A percentile compares a stretch with the other conserved stretches of the same genome.
phyloP scores from a whole-genome alignment of 2,113 vertebrate genomes.

The Ptilonorhynchus violaceus region DNA sequence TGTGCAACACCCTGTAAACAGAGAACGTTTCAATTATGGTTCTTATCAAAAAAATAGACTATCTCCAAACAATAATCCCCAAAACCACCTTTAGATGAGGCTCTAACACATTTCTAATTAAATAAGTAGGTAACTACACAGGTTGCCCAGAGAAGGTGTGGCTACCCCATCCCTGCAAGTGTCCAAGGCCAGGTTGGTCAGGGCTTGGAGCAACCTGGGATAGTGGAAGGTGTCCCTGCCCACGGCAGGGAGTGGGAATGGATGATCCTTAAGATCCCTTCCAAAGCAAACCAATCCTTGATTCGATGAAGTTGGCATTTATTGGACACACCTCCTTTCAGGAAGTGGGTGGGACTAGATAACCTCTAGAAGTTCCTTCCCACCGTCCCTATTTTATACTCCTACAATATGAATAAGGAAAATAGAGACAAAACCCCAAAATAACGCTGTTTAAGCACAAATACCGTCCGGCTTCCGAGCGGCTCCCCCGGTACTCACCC shows the following conservation, averaged over 20 bases:
- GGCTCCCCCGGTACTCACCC: conserved; percentile 18
- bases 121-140: rapidly evolving
- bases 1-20: conserved; percentile 74
- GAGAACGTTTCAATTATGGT: not conserved
- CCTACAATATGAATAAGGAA: rapidly evolving
- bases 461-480: rapidly evolving
- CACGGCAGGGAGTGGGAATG: rapidly evolving
- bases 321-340: rapidly evolving
- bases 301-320: rapidly evolving
- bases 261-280: not conserved
- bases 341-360: not conserved
- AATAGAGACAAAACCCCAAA: rapidly evolving
- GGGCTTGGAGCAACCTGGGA: too few relatives aligned
- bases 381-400: rapidly evolving
- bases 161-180: not conserved
- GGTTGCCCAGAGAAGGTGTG: not conserved
- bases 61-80: too few relatives aligned
- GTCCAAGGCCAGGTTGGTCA: not conserved
- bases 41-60: rapidly evolving
- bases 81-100: rapidly evolving
- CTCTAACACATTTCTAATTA: rapidly evolving
- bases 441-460: rapidly evolving
- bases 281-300: rapidly evolving
- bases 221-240: not conserved
- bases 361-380: not conserved